phyloP scores from a whole-genome alignment of 2,113 vertebrate genomes.

The Sinocyclocheilus grahami region DNA sequence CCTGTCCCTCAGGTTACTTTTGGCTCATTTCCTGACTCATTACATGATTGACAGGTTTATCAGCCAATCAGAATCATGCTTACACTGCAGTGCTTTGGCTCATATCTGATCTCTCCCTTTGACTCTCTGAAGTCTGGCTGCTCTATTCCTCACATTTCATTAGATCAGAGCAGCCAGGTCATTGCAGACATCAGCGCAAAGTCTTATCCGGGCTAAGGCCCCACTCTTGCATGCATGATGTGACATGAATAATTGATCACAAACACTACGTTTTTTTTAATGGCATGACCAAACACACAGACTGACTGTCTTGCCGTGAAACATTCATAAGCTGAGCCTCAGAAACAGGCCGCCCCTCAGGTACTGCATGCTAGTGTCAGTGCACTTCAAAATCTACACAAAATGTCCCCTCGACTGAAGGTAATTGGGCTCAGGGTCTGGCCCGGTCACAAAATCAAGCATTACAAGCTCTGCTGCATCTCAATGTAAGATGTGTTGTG shows the following conservation, averaged over 20 bases:
- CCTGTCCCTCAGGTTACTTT: slow-evolving; percentile 13
- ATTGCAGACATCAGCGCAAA: neutral
- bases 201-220: neutral
- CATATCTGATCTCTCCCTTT: neutral
- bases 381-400: neutral
- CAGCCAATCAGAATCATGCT: slow-evolving; percentile 8
- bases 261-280: slow-evolving; percentile 45
- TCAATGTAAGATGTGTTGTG: no score
- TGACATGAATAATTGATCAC: slow-evolving; percentile 47
- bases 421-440: neutral
- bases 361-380: neutral
- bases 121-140: neutral
- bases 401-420: no score
- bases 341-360: neutral
- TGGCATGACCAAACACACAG: slow-evolving; percentile 13
- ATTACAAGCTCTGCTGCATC: slow-evolving; percentile 60
- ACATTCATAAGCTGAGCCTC: slow-evolving; percentile 47
- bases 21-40: neutral
- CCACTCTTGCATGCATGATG: neutral
- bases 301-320: slow-evolving; percentile 39
- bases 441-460: neutral
- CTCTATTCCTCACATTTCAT: neutral
- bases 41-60: slow-evolving; percentile 21
- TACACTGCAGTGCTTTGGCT: neutral
- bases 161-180: neutral